Evolutionary conservation across 1,140 invertebrate species (phyloP), one percentile per base, ranked within the genome.

Genomic region (Drosophila kepulauana): DNA sequence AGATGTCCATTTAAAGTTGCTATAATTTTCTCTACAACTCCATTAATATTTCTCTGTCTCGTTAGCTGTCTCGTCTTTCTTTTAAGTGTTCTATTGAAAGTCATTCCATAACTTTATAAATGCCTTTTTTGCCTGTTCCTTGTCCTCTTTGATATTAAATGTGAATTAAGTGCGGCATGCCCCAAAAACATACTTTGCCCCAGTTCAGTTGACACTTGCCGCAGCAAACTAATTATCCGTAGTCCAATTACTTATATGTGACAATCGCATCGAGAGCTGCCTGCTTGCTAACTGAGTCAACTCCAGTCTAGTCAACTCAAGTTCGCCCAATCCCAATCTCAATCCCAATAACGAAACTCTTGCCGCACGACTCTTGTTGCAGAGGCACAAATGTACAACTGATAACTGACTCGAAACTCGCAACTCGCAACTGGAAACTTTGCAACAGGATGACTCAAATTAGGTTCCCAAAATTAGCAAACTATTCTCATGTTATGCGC

Each of bases 381-480:
- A 38, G 35, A 28, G 28, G 38, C 7, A 69, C 66, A 69, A 66
- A 51, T 56, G 30, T 48, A 10, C 46, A 59, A 51, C 56, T 68
- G 56, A 33, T 58, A 56, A 13, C 25, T 58, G 10, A 58, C 33
- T 62, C 48, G 59, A 38, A 86, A 86, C 67, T 86, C 30, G 30
- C 30, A 33, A 46, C 25, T 58, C 10, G 61, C 33, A 64, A 68
- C 33, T 63, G 59, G 59, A 64, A 86, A 86, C 67, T 86, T 79
- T 76, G 69, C 52, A 74, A 88, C 77, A 89, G 84, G 84, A 88
- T 88, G 85, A 84, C 74, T 75, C 80, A 88, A 88, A 88, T 88
- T 89, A 84, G 73, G 74, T 70, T 51, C 45, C 46, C 49, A 41
- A 89, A 88, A 88, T 88, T 88, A 88, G 80, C 73, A 79, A 75